Percentiles rank a stretch among this genome's conserved stretches.
These are phyloP conservation scores for Heliconius sara DNA, from an alignment of 2,888 invertebrate genomes.

Conservation along the genomic window DNA sequence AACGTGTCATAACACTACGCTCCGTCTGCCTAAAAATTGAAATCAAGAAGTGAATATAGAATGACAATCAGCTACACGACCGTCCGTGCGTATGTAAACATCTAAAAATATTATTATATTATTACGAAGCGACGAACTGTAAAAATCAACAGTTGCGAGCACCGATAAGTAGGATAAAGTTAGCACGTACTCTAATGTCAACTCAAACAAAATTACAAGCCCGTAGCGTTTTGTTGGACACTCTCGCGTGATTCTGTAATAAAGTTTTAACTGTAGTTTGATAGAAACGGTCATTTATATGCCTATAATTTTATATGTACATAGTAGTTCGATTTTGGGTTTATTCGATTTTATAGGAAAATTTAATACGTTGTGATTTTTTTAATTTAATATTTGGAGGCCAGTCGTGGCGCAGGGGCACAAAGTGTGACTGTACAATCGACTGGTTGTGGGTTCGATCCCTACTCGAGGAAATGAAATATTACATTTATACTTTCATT, in stretches of 20 bases:
- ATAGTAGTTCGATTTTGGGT: slow-evolving; percentile 57
- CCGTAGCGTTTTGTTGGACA: slow-evolving; percentile 60
- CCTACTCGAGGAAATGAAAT: no score
- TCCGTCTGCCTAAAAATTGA: slow-evolving; percentile 30
- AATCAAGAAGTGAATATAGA: slow-evolving; percentile 57
- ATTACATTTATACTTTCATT: no score
- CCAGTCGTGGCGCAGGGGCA: no score
- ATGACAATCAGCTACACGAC: slow-evolving; percentile 9
- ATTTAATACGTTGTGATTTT: slow-evolving; percentile 27
- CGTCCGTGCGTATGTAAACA: slow-evolving; percentile 53
- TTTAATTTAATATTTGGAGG: neutral
- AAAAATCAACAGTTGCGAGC: slow-evolving; percentile 67
- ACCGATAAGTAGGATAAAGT: slow-evolving; percentile 76
- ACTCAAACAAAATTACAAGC: slow-evolving; percentile 68
- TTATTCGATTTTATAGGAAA: slow-evolving; percentile 62
- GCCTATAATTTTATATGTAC: slow-evolving; percentile 58
- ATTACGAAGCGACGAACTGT: slow-evolving; percentile 68
- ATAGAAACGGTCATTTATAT: slow-evolving; percentile 67
- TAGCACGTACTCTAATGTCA: slow-evolving; percentile 69
- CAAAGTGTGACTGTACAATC: no score
- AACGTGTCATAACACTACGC: no score
- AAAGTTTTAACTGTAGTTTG: slow-evolving; percentile 74
- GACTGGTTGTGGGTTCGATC: no score
- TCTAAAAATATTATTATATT: slow-evolving; percentile 62
- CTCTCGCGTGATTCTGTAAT: slow-evolving; percentile 80